Evolutionary conservation across 2,797 vertebrate genomes (phyloP).

Genomic region (Schizopygopsis pylzovi): DNA sequence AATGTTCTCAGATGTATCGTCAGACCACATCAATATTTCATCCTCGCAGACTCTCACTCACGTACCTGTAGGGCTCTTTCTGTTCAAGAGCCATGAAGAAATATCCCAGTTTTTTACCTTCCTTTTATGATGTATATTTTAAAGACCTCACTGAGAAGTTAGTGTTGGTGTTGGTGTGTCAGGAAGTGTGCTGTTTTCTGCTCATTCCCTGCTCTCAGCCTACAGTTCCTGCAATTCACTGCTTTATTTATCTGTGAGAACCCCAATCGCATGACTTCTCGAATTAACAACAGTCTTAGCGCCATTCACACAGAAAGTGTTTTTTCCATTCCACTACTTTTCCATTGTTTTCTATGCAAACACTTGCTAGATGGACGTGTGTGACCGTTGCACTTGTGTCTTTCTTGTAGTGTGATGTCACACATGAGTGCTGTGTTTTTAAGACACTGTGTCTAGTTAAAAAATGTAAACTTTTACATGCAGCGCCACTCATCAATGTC

Average conservation of each 20-base stretch:
- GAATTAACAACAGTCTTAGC: not conserved
- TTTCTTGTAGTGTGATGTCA: too few species aligned
- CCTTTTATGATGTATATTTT: slow-evolving; percentile 62
- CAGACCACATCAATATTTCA: slow-evolving; percentile 61
- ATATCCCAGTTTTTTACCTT: slow-evolving; percentile 42
- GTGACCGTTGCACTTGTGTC: too few species aligned
- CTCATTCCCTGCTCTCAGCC: slow-evolving; percentile 35
- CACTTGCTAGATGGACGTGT: too few species aligned
- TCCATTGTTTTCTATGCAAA: not conserved
- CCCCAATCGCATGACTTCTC: not conserved
- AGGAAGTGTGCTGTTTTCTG: slow-evolving; percentile 35
- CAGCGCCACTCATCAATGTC: not conserved
- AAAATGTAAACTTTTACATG: not conserved
- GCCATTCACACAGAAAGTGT: not conserved
- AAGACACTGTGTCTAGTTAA: too few species aligned
- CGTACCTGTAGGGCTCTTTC: slow-evolving; percentile 59
- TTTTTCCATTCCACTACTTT: not conserved
- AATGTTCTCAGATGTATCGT: slow-evolving; percentile 54
- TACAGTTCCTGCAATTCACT: slow-evolving; percentile 37
- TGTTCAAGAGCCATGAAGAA: slow-evolving; percentile 54
- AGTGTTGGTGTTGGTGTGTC: slow-evolving; percentile 29
- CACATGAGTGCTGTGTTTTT: too few species aligned
- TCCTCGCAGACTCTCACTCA: slow-evolving; percentile 49
- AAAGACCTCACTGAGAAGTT: slow-evolving; percentile 46
- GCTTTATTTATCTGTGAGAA: slow-evolving; percentile 56